Percentiles rank a stretch among this genome's conserved stretches.
Conservation (phyloP, 2,113 vertebrate genomes). For the Tychaedon coryphoeus region DNA sequence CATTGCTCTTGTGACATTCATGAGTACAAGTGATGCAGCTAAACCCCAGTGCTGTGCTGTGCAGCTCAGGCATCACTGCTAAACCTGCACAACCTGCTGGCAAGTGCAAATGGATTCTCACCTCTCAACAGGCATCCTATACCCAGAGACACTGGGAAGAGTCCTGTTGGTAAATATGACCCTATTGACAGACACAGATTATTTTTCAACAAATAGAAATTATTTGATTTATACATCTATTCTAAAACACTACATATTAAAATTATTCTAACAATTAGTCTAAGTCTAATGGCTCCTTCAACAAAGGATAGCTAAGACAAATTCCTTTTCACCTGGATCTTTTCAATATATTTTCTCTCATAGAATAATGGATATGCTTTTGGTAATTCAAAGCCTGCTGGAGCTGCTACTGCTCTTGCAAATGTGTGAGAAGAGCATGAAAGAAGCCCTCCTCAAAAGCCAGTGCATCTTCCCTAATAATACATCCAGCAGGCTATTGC, state of each 20-base stretch:
- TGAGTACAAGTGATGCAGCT: not conserved
- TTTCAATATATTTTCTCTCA: not conserved
- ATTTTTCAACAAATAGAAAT: not conserved
- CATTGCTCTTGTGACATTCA: rapidly evolving
- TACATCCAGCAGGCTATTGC: not conserved
- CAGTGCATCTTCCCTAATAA: not conserved
- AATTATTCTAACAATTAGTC: not conserved
- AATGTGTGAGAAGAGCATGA: not conserved
- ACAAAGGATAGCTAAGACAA: not conserved
- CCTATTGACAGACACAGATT: not conserved
- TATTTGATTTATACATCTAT: not conserved
- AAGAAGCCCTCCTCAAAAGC: not conserved
- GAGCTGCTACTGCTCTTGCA: not conserved
- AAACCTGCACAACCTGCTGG: not conserved
- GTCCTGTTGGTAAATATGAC: not conserved
- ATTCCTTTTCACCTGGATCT: not conserved
- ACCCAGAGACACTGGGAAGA: not conserved
- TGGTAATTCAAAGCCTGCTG: not conserved
- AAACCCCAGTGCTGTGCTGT: not conserved
- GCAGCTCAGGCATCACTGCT: not conserved
- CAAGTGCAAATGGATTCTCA: not conserved
- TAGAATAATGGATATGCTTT: not conserved
- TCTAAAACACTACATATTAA: not conserved
- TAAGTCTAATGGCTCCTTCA: not conserved
- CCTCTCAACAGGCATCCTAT: not conserved